Evolutionary conservation across 2,797 vertebrate species (phyloP), one percentile per base, ranked within the genome.

Genomic region (Amphiprion clarkii): DNA sequence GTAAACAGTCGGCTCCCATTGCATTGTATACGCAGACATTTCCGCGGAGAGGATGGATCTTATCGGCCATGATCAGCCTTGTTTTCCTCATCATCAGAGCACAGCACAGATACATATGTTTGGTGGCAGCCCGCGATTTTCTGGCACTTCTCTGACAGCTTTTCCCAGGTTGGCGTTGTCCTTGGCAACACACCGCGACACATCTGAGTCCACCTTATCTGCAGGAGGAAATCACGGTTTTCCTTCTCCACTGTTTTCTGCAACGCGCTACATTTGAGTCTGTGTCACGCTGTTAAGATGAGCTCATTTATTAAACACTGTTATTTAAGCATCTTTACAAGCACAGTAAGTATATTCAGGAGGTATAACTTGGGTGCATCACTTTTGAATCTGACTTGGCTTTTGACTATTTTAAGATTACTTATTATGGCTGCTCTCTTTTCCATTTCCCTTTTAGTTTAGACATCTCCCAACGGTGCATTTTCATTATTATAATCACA

Each of bases 101-200:
- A 40, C 69, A 60, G 79, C 80, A 27, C 81, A 58, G 66, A 60
- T 62, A 76, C 74, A 40, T 25, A 57, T 73, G 71, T 82, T 81
- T 27, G 57, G 66, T 62, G 62, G 71, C 76, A 33, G 62, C 71
- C 53, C 10, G 12, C 39, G 56, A 73, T 65, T 81, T 80, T 39
- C 67, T 82, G 76, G 59, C 77, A 67, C 48, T 72, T 83, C 54
- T 71, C 40, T 83, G 89, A 79, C 83, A 87, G 55, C 54, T 78
- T 77, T 58, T 79, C 85, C 80, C 76, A 64, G 72, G 63, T 67
- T 78, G 63, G 48, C 51, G 75, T 79, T 57, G 74, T 78, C 53
- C 73, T 74, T 81, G 81, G 78, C 86, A 89, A 76, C 62, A 55
- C 25, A 19, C 29, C 56, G 64, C 33, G 40, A 69, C 72, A 64